A percentile compares a stretch with the other conserved stretches of the same genome.
These are phyloP conservation scores for Zaprionus vittiger DNA, from an alignment of 1,140 invertebrate genomes.

Conservation along the genomic window DNA sequence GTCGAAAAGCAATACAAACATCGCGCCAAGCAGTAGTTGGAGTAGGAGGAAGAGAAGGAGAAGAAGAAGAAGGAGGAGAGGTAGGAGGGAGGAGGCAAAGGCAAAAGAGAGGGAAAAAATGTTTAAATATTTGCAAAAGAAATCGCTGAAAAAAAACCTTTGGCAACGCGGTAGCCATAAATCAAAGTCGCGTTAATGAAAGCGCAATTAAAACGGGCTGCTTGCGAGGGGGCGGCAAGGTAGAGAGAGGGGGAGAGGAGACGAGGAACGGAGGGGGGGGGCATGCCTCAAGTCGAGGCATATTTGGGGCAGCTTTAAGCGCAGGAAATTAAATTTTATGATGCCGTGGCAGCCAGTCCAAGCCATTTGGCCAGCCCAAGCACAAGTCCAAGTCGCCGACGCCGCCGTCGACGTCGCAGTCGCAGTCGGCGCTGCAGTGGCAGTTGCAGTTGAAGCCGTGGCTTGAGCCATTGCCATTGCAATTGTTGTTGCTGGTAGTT, in stretches of 20 bases:
- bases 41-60: not conserved
- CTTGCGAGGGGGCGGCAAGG: constrained; percentile 31
- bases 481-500: constrained; percentile 26
- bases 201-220: constrained; percentile 80
- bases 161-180: constrained; percentile 81
- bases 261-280: not conserved
- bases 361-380: constrained; percentile 68
- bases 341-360: constrained; percentile 72
- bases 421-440: constrained; percentile 3
- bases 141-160: constrained; percentile 74
- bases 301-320: constrained; percentile 81
- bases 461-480: constrained; percentile 63
- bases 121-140: constrained; percentile 83
- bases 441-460: constrained; percentile 22
- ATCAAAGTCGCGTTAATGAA: constrained; percentile 83
- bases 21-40: constrained; percentile 4
- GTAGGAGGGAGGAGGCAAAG: not conserved
- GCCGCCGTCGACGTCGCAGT: constrained; percentile 5
- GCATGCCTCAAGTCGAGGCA: constrained; percentile 39
- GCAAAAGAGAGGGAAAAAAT: constrained; percentile 36
- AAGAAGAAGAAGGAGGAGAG: not conserved
- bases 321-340: constrained; percentile 83
- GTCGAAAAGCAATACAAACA: constrained; percentile 76
- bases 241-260: not conserved
- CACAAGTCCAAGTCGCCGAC: constrained; percentile 34